phyloP scores from a whole-genome alignment of 2,113 vertebrate genomes.

The Uria lomvia region DNA sequence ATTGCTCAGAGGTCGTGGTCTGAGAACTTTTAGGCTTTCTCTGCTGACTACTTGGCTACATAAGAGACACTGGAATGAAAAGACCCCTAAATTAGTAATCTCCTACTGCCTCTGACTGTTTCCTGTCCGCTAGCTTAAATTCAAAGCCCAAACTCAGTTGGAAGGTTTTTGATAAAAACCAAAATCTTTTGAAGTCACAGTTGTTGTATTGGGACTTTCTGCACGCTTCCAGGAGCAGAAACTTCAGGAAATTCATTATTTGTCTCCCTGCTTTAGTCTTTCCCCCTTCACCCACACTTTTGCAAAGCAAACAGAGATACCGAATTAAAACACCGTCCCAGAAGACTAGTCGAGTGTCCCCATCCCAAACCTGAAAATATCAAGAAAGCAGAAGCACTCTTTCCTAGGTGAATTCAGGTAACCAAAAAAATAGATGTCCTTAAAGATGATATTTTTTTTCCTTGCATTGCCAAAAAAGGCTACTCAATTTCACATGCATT shows the following conservation, averaged over 20 bases:
- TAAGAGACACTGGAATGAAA: background rate
- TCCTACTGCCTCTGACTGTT: background rate
- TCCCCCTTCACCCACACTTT: background rate
- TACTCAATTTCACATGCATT: background rate
- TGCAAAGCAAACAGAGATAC: background rate
- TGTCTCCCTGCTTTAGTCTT: background rate
- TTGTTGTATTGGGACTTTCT: background rate
- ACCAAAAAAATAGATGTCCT: accelerated
- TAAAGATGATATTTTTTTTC: background rate
- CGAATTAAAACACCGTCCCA: background rate
- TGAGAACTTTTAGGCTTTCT: background rate
- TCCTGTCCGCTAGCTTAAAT: background rate
- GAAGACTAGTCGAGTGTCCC: background rate
- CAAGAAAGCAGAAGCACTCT: background rate
- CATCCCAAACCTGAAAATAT: background rate
- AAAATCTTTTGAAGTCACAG: background rate
- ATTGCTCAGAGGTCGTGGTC: background rate
- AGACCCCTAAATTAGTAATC: background rate
- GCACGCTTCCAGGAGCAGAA: background rate
- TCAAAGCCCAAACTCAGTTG: background rate
- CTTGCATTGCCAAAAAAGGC: background rate
- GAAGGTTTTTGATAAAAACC: background rate
- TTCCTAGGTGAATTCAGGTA: background rate
- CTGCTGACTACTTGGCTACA: background rate
- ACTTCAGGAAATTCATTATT: background rate